These are phyloP conservation scores for Nasonia vitripennis DNA, from an alignment of 1,140 invertebrate genomes.

Conservation along the genomic window DNA sequence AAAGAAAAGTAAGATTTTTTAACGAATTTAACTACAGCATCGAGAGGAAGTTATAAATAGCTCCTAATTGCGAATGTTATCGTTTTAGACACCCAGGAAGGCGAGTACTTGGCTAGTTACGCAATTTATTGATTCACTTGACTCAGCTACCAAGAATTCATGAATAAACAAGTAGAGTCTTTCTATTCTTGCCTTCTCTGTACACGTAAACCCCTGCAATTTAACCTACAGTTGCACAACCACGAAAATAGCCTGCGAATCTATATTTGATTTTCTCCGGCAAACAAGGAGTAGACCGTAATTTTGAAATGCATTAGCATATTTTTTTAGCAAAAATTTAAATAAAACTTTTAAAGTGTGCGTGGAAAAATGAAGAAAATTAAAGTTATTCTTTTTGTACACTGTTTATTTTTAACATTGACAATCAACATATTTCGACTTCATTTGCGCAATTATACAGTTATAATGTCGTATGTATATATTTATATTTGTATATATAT, in stretches of 20 bases:
- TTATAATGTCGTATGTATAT: conserved; percentile 64
- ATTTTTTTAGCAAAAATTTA: not conserved
- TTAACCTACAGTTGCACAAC: conserved; percentile 29
- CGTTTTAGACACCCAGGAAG: not conserved
- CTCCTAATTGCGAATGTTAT: not conserved
- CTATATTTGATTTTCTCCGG: conserved; percentile 34
- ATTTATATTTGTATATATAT: conserved; percentile 61
- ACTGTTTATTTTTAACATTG: conserved; percentile 75
- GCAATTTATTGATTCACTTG: conserved; percentile 71
- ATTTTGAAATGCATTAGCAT: not conserved
- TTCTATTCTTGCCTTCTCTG: conserved; percentile 63
- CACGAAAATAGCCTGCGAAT: conserved; percentile 16
- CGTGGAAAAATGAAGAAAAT: conserved; percentile 29
- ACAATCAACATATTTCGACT: conserved; percentile 70
- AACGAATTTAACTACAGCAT: not conserved
- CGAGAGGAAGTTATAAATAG: not conserved
- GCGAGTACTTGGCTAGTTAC: conserved; percentile 43
- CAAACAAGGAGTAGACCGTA: not conserved
- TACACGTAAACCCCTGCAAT: not conserved
- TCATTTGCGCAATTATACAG: conserved; percentile 70
- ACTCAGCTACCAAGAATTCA: conserved; percentile 67
- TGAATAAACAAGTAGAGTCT: conserved; percentile 70
- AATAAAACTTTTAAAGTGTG: not conserved
- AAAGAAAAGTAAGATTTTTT: not conserved
- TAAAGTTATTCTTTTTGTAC: conserved; percentile 65